Base-by-base conservation (phyloP, 2,888 invertebrate species). In the Holacanthella duospinosa region DNA sequence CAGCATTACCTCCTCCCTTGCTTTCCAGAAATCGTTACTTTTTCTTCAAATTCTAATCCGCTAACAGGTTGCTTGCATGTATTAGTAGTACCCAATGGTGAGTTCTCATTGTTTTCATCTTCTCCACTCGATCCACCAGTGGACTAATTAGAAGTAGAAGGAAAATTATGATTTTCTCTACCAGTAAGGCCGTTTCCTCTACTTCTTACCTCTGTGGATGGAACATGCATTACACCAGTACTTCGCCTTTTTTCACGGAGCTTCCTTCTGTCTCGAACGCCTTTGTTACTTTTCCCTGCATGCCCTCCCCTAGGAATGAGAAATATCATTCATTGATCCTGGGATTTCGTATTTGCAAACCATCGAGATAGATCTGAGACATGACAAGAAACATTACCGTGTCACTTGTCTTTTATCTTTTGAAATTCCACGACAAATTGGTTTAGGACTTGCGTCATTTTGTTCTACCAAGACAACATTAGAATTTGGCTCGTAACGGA, bases 151-250 rank as follows among this genome's bases (percentile, higher is more conserved):
- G n/a, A n/a, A n/a, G n/a, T n/a, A 75, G 57, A 75, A 73, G 66
- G 62, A 66, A 70, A 66, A 53, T 59, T n/a, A n/a, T n/a, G n/a
- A n/a, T n/a, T 29, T 53, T 24, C 29, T 28, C 25, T 29, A 29
- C 3, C 24, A 61, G 24, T 25, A 2, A n/a, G 1, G 19, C 43
- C 1, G 12, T 29, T 24, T 12, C 72, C 75, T 75, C 74, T 82
- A 82, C 80, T 82, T n/a, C n/a, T n/a, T n/a, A n/a, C n/a, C n/a
- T n/a, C 82, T 60, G 82, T 82, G 2, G 82, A 82, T 43, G 80
- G 81, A 63, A 83, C 75, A 74, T 83, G 82, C 61, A 83, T 82
- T 21, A 83, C 82, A 24, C 83, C 83, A 21, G 82, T 82, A 70
- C 82, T 82, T 63, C 82, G 76, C 67, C 83, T 75, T 72, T 83